Conservation (phyloP, 2,888 invertebrate genomes). For the Chorisops tibialis region DNA sequence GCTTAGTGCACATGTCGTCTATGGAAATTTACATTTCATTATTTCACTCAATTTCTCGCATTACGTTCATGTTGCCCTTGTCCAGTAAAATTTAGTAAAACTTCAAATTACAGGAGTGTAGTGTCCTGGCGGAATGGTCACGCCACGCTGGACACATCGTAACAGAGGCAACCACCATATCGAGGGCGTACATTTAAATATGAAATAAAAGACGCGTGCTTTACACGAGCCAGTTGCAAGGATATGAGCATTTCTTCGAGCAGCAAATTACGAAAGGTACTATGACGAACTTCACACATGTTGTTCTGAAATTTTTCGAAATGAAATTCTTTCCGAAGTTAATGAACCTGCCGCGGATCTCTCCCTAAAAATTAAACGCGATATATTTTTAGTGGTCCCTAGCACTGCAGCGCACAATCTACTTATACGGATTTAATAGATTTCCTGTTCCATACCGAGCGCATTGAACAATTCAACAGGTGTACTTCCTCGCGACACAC, state of each 20-base stretch:
- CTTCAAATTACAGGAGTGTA: conserved; percentile 1
- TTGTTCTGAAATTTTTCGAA: no score
- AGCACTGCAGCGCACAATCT: not conserved
- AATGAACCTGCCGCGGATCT: conserved; percentile 8
- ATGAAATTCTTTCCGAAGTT: not conserved
- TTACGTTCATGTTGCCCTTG: no score
- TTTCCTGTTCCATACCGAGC: conserved; percentile 17
- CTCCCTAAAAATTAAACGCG: not conserved
- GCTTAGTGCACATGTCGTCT: no score
- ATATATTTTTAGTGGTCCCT: not conserved
- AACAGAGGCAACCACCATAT: not conserved
- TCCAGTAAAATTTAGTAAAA: no score
- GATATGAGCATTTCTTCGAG: not conserved
- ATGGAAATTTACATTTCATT: no score
- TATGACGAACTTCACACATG: no score
- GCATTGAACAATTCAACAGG: conserved; percentile 15
- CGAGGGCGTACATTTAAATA: conserved; percentile 7
- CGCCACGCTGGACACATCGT: conserved; percentile 6
- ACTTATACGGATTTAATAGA: conserved; percentile 7
- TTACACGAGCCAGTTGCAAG: conserved; percentile 13
- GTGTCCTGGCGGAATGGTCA: conserved; percentile 1
- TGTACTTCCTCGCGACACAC: conserved; percentile 13
- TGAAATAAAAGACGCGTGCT: conserved; percentile 19
- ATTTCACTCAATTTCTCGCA: no score
- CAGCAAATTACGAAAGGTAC: not conserved